Base-by-base conservation (phyloP, 2,888 invertebrate genomes). In the Cryptus armator region DNA sequence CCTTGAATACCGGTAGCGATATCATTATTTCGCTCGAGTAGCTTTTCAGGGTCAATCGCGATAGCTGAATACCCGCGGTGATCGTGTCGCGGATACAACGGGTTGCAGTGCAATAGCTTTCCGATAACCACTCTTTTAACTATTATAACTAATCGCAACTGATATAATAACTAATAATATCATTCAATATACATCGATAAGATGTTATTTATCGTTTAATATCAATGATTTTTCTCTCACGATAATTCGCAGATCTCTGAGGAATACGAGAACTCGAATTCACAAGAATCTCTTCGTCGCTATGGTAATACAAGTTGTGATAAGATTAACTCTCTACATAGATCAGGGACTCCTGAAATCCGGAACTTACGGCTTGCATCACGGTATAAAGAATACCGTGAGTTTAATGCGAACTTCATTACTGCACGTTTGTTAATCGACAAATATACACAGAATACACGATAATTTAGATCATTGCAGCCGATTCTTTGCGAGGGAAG, bases 251-350 rank as follows among this genome's bases (percentile, higher is more conserved):
- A 97, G 97, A 90, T 96, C 96, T 67, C 94, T 98, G 67, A 95
- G 96, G 82, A 98, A 98, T 92, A 97, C 96, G 90, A 95, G 98
- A 70, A 98, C 98, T 0, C 95, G 97, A 89, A 98, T 98, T 88
- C 99, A 97, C 94, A 97, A 97, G 94, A 97, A 97, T 93, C 95
- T 98, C 78, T 98, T 97, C 93, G 95, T 96, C 56, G 97, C 98
- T 1, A 97, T 98, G 95, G 95, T 97, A 78, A 94, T 97, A 83
- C 97, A 97, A 94, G 97, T 97, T 12, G 92, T 96, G 48, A 95
- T 97, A 67, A 95, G 97, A 59, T 94, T 98, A 79, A 96, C 96
- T 0, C 93, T 97, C 51, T 98, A 97, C 93, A 95, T 97, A 74
- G 97, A 98, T 92, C 97, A 98, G 91, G 95, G 95, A 0, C 92